These are phyloP conservation scores for Xylota sylvarum DNA, from an alignment of 2,888 invertebrate genomes.

Conservation along the genomic window DNA sequence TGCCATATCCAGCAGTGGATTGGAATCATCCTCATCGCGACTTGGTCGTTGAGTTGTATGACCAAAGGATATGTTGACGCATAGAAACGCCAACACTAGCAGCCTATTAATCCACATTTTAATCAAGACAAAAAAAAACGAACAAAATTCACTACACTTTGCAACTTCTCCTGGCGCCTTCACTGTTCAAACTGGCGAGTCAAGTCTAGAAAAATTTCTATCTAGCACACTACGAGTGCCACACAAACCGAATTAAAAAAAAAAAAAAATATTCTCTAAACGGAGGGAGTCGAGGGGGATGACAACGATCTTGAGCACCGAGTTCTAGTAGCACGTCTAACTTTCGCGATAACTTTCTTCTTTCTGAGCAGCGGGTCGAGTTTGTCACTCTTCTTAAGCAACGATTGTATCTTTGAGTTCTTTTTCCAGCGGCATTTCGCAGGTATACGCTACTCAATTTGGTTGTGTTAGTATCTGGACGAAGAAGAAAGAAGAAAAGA, in stretches of 20 bases:
- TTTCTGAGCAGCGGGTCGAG: slow-evolving; percentile 81
- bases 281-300: slow-evolving; percentile 13
- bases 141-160: slow-evolving; percentile 28
- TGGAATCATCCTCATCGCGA: slow-evolving; percentile 86
- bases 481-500: slow-evolving; percentile 47
- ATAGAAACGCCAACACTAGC: slow-evolving; percentile 81
- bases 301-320: slow-evolving; percentile 50
- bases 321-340: slow-evolving; percentile 79
- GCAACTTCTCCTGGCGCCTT: slow-evolving; percentile 50
- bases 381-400: slow-evolving; percentile 83
- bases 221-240: slow-evolving; percentile 55
- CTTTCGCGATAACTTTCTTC: slow-evolving; percentile 83
- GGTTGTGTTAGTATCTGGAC: slow-evolving; percentile 15
- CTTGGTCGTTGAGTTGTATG: slow-evolving; percentile 81
- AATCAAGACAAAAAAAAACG: slow-evolving; percentile 24
- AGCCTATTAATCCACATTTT: slow-evolving; percentile 81
- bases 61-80: slow-evolving; percentile 81
- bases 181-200: slow-evolving; percentile 44
- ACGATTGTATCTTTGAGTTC: slow-evolving; percentile 66
- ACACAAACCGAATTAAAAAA: slow-evolving; percentile 34
- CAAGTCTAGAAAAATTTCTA: slow-evolving; percentile 48
- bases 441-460: slow-evolving; percentile 50
- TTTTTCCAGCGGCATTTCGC: slow-evolving; percentile 34
- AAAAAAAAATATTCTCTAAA: slow-evolving; percentile 17
- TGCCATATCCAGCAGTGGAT: slow-evolving; percentile 89